A percentile compares a stretch with the other conserved stretches of the same genome.
These are phyloP conservation scores for Saturnia pavonia DNA, from an alignment of 2,888 invertebrate species.

Conservation along the genomic window DNA sequence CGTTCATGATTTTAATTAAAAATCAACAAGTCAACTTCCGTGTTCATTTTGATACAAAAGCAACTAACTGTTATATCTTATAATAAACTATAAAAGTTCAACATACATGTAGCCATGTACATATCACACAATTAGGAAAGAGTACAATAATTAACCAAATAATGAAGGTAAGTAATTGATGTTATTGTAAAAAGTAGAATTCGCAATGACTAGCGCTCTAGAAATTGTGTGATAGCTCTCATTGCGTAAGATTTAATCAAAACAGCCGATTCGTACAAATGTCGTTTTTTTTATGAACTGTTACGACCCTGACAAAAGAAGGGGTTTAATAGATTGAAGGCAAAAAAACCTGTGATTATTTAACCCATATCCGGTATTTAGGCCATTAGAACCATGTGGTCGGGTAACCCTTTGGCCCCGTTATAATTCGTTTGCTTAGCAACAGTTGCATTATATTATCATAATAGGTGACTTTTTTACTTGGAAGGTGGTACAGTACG, in stretches of 20 bases:
- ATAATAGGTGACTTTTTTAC: constrained; percentile 63
- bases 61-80: background rate
- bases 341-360: constrained; percentile 74
- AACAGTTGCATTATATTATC: constrained; percentile 73
- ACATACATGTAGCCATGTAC: too few relatives aligned
- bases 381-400: constrained; percentile 63
- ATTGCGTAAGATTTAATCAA: constrained; percentile 65
- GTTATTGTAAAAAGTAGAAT: constrained; percentile 43
- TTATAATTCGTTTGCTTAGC: constrained; percentile 63
- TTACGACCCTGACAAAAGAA: constrained; percentile 65
- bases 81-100: background rate
- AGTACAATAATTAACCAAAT: background rate
- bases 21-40: background rate
- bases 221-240: constrained; percentile 50
- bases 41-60: background rate
- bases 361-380: constrained; percentile 77
- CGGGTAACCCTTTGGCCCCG: constrained; percentile 80
- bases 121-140: background rate
- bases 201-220: constrained; percentile 38
- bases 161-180: constrained; percentile 32
- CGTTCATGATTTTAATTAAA: background rate
- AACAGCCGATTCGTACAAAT: constrained; percentile 65
- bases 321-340: constrained; percentile 67
- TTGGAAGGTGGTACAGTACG: constrained; percentile 45
- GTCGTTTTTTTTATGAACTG: constrained; percentile 60